Evolutionary conservation across 2,113 vertebrate genomes (phyloP), one percentile per base, ranked within the genome.

Genomic region (Laterallus jamaicensis): DNA sequence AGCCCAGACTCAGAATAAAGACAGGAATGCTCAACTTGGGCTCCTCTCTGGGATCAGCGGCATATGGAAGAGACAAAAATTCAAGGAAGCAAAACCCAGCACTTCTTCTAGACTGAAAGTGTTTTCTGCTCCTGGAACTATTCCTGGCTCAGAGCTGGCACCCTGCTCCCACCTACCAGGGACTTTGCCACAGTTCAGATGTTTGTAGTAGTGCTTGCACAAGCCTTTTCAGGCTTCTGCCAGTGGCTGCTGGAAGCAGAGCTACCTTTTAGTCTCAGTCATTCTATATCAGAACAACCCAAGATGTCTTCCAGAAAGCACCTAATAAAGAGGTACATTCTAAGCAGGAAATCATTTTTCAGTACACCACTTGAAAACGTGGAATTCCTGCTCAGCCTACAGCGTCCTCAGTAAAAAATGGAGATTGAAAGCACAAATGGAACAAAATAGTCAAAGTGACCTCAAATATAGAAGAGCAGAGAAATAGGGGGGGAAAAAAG

Each of bases 381-480:
- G 3, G 75, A 88, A 88, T 82, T 92, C 40, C 78, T 95, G 49
- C 50, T 73, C 85, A 73, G 63, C 37, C 75, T 66, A 6, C 42
- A 44, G 26, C 13, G 67, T 79, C 62, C 75, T 91, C 58, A 20
- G 75, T 56, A 58, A 88, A 80, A 93, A 86, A 85, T 10, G 22
- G 80, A 88, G 44, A 83, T 1, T 58, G 85, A 93, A 93, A 66
- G 59, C 55, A 59, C 47, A 90, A 92, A 73, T 60, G 80, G 79
- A 80, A 88, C 32, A 24, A 73, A 94, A 86, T 26, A 93, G 74
- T 78, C 81, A 74, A 40, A 81, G 68, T 77, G 94, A 93, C 92
- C 82, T 88, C 88, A 81, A 81, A 49, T 62, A 74, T 9, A 66
- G 44, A 87, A 31, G 71, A 91, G 39, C 13, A 83, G 47, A 88